Evolutionary conservation across 1,140 invertebrate species (phyloP).

Genomic region (Ooceraea biroi): DNA sequence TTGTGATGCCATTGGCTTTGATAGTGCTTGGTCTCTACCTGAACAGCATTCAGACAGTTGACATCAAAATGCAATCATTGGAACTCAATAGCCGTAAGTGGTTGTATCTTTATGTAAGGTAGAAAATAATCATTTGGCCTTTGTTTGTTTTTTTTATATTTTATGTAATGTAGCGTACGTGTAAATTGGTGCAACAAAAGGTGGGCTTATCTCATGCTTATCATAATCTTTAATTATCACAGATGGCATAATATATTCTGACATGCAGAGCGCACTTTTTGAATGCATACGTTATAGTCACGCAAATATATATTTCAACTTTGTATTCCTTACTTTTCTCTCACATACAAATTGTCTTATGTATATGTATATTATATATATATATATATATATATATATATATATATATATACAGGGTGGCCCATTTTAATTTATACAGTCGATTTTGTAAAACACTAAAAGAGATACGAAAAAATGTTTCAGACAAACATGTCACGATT

Average conservation of each 20-base stretch:
- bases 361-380: not conserved
- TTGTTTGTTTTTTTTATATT: conserved; percentile 10
- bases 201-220: not conserved
- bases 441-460: no score
- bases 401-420: not conserved
- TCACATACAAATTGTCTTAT: no score
- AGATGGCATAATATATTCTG: no score
- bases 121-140: not conserved
- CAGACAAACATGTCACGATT: no score
- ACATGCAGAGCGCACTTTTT: no score
- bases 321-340: no score
- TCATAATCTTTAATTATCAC: no score
- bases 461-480: no score
- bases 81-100: conserved; percentile 85
- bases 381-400: not conserved
- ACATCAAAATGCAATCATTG: conserved; percentile 88
- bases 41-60: conserved; percentile 88
- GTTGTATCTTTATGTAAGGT: conserved; percentile 24
- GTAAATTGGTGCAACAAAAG: not conserved
- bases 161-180: not conserved
- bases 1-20: conserved; percentile 87
- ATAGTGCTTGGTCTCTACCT: conserved; percentile 90
- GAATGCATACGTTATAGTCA: no score
- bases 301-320: no score
- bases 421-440: no score